Conservation (phyloP, 2,113 vertebrate species). For the Epinephelus fuscoguttatus region DNA sequence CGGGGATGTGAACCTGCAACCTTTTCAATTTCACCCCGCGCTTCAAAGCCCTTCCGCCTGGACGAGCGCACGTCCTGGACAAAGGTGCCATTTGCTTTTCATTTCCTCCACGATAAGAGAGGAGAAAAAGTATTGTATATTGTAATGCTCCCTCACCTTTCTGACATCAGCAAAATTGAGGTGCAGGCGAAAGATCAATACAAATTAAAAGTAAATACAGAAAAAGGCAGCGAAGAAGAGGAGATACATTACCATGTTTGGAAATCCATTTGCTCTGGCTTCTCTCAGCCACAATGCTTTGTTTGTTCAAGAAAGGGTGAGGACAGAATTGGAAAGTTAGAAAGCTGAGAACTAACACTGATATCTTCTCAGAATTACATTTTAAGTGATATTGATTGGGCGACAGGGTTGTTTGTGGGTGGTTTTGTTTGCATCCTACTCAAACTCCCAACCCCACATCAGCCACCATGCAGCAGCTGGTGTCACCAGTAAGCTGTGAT, state of each 20-base stretch:
- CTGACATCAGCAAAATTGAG: conserved; percentile 85
- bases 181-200: conserved; percentile 83
- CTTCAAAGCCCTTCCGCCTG: conserved; percentile 84
- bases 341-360: conserved; percentile 41
- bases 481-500: conserved; percentile 43
- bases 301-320: conserved; percentile 69
- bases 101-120: conserved; percentile 84
- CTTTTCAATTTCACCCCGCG: conserved; percentile 86
- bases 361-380: conserved; percentile 29
- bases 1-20: conserved; percentile 86
- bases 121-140: conserved; percentile 85
- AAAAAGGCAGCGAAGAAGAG: conserved; percentile 64
- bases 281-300: conserved; percentile 62
- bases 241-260: conserved; percentile 68
- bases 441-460: background rate
- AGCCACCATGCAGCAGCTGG: conserved; percentile 39
- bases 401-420: background rate
- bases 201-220: conserved; percentile 94
- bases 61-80: conserved; percentile 81
- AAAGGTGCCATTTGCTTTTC: conserved; percentile 90
- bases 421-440: background rate
- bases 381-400: background rate
- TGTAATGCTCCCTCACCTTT: conserved; percentile 87
- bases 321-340: conserved; percentile 57
- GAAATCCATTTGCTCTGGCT: conserved; percentile 80